Conservation (phyloP, 92 coral and sea anemone genomes). For the Parazoanthus darwini region DNA sequence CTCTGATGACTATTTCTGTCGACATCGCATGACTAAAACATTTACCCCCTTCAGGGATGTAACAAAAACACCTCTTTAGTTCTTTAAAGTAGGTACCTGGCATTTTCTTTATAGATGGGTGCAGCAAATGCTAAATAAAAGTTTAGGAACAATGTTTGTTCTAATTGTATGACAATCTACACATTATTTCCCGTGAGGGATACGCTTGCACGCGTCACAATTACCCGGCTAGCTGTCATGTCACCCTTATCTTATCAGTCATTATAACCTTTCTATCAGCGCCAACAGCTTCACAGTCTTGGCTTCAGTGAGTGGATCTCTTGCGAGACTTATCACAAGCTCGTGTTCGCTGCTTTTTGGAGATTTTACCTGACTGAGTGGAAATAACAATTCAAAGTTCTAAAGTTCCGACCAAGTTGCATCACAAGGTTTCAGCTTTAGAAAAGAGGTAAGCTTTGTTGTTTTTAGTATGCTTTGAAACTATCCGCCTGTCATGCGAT, state of each 20-base stretch:
- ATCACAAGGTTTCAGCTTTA: not conserved
- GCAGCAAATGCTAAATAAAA: not conserved
- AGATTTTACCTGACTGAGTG: not conserved
- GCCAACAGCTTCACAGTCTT: not conserved
- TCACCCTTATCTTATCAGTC: not conserved
- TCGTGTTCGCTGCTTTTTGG: not conserved
- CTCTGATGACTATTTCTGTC: not conserved
- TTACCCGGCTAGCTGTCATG: not conserved
- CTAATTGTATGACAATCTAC: not conserved
- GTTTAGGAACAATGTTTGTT: not conserved
- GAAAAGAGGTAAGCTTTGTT: conserved; percentile 4
- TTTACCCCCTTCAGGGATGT: not conserved
- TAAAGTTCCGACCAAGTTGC: not conserved
- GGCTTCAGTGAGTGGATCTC: not conserved
- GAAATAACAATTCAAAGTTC: not conserved
- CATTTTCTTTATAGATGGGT: not conserved
- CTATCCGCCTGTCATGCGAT: not conserved
- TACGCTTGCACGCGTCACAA: conserved; percentile 25
- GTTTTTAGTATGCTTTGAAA: not conserved
- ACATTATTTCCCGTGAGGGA: not conserved
- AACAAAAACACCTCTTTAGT: not conserved
- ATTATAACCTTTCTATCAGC: not conserved
- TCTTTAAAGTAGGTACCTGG: not conserved
- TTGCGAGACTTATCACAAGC: not conserved
- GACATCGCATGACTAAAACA: not conserved